These are phyloP conservation scores for Eucidaris tribuloides DNA, from an alignment of 35 echinoderm and acorn worm genomes.

Conservation along the genomic window DNA sequence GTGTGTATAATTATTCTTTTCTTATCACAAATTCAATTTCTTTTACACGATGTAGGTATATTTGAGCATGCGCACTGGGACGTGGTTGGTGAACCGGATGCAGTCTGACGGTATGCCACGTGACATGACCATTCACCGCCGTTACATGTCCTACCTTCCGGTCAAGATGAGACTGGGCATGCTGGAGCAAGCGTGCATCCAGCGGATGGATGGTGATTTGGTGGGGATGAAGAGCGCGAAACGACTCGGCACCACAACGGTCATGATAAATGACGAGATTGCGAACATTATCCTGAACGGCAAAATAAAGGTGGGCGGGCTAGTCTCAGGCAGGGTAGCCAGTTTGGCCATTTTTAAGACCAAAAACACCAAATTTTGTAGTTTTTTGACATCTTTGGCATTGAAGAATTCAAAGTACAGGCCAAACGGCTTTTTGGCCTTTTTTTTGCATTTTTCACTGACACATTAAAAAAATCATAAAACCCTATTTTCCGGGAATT, in stretches of 20 bases:
- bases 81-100: constrained; percentile 22
- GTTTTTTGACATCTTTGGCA: no score
- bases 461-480: no score
- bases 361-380: no score
- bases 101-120: background rate
- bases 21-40: no score
- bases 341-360: no score
- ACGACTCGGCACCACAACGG: constrained; percentile 1
- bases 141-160: background rate
- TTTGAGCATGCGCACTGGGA: background rate
- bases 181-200: background rate
- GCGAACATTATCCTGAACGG: background rate
- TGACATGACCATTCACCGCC: constrained; percentile 29
- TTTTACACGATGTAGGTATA: constrained; percentile 6
- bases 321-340: no score
- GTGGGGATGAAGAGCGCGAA: constrained; percentile 3
- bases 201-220: background rate
- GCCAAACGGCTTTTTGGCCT: no score
- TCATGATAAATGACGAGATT: constrained; percentile 20
- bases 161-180: background rate
- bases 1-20: no score
- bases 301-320: background rate
- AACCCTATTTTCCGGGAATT: no score
- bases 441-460: no score
- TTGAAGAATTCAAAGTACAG: no score